Percentiles rank a stretch among this genome's conserved stretches.
Conservation (phyloP, 1,140 invertebrate genomes). For the Anoplolepis gracilipes region DNA sequence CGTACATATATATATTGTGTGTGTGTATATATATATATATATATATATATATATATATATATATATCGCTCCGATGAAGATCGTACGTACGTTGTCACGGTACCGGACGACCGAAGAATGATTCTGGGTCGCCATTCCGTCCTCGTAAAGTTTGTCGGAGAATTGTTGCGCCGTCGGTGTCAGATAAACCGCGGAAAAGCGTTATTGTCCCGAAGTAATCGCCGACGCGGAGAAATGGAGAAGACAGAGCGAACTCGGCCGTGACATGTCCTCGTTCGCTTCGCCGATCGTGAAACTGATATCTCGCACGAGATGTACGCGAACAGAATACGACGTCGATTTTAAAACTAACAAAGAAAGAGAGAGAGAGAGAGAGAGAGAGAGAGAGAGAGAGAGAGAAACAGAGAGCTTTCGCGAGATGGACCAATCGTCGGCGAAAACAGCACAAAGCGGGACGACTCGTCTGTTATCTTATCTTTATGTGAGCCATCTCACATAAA, state of each 20-base stretch:
- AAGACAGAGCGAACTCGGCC: slow-evolving; percentile 47
- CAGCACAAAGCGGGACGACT: not conserved
- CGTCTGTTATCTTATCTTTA: too few relatives aligned
- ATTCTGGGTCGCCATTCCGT: slow-evolving; percentile 50
- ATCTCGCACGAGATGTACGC: slow-evolving; percentile 13
- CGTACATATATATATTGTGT: too few relatives aligned
- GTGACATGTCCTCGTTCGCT: slow-evolving; percentile 22
- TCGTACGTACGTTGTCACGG: slow-evolving; percentile 41
- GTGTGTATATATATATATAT: not conserved
- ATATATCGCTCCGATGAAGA: slow-evolving; percentile 39
- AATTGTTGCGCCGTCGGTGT: slow-evolving; percentile 65
- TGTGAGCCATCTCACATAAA: not conserved
- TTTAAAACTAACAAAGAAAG: not conserved
- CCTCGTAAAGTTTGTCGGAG: slow-evolving; percentile 51
- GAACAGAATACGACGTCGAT: slow-evolving; percentile 10
- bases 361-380: slow-evolving; percentile 1
- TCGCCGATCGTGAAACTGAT: slow-evolving; percentile 21
- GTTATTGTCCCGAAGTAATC: slow-evolving; percentile 70
- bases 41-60: not conserved
- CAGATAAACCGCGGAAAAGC: slow-evolving; percentile 61
- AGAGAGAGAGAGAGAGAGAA: not conserved
- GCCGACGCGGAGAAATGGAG: slow-evolving; percentile 14
- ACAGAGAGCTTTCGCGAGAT: slow-evolving; percentile 12
- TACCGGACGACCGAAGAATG: slow-evolving; percentile 31
- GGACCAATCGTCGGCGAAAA: not conserved